Evolutionary conservation across 2,113 vertebrate species (phyloP), one percentile per base, ranked within the genome.

Genomic region (Rhinolophus ferrumequinum): DNA sequence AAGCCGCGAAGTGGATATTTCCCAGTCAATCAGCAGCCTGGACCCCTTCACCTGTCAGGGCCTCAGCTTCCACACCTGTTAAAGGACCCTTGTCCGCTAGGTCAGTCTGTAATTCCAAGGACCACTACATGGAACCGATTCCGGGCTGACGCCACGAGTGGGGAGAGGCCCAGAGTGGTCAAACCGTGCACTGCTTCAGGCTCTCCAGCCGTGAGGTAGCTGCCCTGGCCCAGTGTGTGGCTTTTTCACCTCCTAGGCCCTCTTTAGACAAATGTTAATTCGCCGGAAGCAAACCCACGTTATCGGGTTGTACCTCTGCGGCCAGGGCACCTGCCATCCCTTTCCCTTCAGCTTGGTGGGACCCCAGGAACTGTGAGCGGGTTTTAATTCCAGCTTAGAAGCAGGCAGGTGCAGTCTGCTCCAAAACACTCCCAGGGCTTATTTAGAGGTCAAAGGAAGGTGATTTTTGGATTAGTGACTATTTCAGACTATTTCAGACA

Each of bases 401-500:
- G 81, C n/a, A 80, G 56, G 3, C 69, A 47, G n/a, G 47, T 66
- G 77, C 77, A 47, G 10, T 81, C 73, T 70, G 41, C 92, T 93
- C 60, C 7, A 22, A 41, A 77, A 69, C 58, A 70, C 64, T 54
- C 76, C 35, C 1, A 6, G 41, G 60, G 58, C 58, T 80, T 95
- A 80, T 50, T 62, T 44, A 73, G 83, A 95, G 75, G 79, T 47
- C 54, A 95, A 90, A 69, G 67, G 86, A 83, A 81, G 85, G 92
- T 28, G 52, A 79, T 35, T 77, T 96, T 54, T 50, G 69, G 87
- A 93, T 94, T 38, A 41, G 58, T 72, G 58, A 85, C 52, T 93
- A 75, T 93, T 92, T 90, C 85, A 84, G 58, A 85, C 52, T 93
- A 75, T 93, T 92, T 90, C 85, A 84, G 94, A 66, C 16, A 70